Conservation (phyloP, 2,797 vertebrate species). For the Pangasius macronema region DNA sequence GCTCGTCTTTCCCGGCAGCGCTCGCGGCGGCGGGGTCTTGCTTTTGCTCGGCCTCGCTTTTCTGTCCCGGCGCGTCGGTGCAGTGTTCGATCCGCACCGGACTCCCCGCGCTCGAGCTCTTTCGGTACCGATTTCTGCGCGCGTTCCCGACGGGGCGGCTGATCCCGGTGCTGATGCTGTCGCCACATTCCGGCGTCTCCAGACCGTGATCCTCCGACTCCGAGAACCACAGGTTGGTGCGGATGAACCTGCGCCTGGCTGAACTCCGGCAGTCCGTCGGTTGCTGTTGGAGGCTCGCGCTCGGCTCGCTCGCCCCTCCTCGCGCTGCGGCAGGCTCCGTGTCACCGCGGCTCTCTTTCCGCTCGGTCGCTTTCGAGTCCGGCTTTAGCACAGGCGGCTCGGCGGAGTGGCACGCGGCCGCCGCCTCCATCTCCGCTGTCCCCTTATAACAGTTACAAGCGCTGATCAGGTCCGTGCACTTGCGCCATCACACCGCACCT, state of each 20-base stretch:
- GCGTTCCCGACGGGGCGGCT: conserved; percentile 78
- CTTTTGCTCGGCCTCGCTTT: conserved; percentile 69
- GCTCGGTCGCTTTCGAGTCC: conserved; percentile 67
- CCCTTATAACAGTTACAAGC: conserved; percentile 55
- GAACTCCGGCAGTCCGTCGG: conserved; percentile 75
- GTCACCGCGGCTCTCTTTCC: conserved; percentile 64
- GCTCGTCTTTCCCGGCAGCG: neutral
- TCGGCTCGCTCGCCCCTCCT: conserved; percentile 75
- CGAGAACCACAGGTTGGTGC: conserved; percentile 88
- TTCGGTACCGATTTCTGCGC: conserved; percentile 71
- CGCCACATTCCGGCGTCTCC: conserved; percentile 78
- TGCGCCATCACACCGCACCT: conserved; percentile 71
- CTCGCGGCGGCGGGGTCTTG: conserved; percentile 47
- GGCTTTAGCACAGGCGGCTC: conserved; percentile 72
- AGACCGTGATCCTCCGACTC: conserved; percentile 85
- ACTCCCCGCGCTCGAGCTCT: conserved; percentile 65
- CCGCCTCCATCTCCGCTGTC: conserved; percentile 77
- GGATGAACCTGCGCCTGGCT: conserved; percentile 88
- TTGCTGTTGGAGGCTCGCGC: conserved; percentile 62
- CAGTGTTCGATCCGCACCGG: conserved; percentile 64
- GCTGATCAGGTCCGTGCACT: conserved; percentile 53
- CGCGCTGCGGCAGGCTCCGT: conserved; percentile 57
- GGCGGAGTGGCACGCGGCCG: conserved; percentile 68
- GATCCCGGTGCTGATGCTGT: conserved; percentile 73
- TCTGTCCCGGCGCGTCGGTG: conserved; percentile 59